A percentile compares a stretch with the other conserved stretches of the same genome.
phyloP scores from a whole-genome alignment of 2,797 vertebrate genomes.

The Choloepus didactylus region DNA sequence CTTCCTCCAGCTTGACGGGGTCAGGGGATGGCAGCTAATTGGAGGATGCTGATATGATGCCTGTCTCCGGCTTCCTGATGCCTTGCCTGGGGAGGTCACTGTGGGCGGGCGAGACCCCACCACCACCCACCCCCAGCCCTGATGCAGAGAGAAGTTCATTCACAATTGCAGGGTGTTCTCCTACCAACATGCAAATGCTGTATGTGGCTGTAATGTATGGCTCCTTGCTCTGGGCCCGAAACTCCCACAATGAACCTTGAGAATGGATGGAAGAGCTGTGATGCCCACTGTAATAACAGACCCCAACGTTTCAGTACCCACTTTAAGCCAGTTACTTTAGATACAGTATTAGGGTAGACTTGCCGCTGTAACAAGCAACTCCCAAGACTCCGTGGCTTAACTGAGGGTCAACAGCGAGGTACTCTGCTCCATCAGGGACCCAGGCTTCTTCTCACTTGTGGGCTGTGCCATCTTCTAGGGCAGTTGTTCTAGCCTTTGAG shows the following conservation, averaged over 20 bases:
- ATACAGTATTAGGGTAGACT: not conserved
- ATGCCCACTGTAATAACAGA: accelerated
- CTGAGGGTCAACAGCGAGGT: not conserved
- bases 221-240: not conserved
- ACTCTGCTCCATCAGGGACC: not conserved
- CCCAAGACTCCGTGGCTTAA: not conserved
- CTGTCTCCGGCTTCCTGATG: conserved; percentile 88
- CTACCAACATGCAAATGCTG: not conserved
- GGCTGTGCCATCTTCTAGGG: not conserved
- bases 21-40: conserved; percentile 87
- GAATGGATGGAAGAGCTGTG: accelerated
- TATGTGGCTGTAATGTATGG: accelerated
- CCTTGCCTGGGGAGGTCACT: conserved; percentile 81
- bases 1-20: conserved; percentile 83
- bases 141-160: not conserved
- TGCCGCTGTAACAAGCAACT: not conserved
- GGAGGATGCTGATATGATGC: conserved; percentile 87
- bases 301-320: not conserved
- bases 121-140: not conserved
- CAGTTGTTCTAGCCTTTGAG: not conserved
- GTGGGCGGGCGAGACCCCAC: not conserved
- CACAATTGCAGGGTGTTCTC: not conserved
- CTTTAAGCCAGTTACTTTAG: not conserved
- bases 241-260: not conserved
- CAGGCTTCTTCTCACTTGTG: not conserved